Evolutionary conservation across 2,888 invertebrate species (phyloP).

Genomic region (Tubulanus polymorphus): DNA sequence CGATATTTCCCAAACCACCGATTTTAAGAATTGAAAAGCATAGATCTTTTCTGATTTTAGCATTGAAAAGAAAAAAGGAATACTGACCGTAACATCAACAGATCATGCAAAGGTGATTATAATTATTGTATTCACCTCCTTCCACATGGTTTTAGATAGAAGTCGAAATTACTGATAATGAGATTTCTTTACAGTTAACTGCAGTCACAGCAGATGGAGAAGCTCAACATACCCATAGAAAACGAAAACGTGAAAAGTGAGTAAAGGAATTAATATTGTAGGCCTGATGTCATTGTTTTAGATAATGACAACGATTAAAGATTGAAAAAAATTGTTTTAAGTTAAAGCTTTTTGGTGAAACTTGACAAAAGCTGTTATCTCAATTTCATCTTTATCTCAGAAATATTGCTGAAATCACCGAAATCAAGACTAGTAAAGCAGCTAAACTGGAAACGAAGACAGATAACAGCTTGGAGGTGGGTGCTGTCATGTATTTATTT

Average conservation of each 20-base stretch:
- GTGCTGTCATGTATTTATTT: background rate
- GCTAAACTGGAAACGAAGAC: conserved; percentile 6
- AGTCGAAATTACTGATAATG: background rate
- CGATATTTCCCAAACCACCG: too few relatives aligned
- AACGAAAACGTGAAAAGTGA: conserved; percentile 28
- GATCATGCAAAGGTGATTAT: conserved; percentile 29
- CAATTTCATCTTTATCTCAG: too few relatives aligned
- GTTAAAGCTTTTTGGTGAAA: too few relatives aligned
- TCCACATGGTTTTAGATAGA: background rate
- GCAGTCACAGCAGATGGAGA: conserved; percentile 23
- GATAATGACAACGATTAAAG: background rate
- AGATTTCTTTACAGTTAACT: conserved; percentile 23
- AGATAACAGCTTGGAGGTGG: conserved; percentile 12
- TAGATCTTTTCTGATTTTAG: too few relatives aligned
- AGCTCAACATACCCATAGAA: conserved; percentile 17
- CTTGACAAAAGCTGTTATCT: too few relatives aligned
- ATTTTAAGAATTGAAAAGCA: too few relatives aligned
- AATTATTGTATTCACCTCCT: background rate
- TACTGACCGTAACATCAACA: conserved; percentile 25
- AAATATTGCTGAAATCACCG: too few relatives aligned
- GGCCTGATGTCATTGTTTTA: conserved; percentile 3
- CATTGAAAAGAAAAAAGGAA: too few relatives aligned
- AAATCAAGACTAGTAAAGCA: conserved; percentile 2
- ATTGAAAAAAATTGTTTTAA: too few relatives aligned
- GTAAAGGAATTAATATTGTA: conserved; percentile 3